These are phyloP conservation scores for Parasteatoda lunata DNA, from an alignment of 2,888 invertebrate genomes.

Conservation along the genomic window DNA sequence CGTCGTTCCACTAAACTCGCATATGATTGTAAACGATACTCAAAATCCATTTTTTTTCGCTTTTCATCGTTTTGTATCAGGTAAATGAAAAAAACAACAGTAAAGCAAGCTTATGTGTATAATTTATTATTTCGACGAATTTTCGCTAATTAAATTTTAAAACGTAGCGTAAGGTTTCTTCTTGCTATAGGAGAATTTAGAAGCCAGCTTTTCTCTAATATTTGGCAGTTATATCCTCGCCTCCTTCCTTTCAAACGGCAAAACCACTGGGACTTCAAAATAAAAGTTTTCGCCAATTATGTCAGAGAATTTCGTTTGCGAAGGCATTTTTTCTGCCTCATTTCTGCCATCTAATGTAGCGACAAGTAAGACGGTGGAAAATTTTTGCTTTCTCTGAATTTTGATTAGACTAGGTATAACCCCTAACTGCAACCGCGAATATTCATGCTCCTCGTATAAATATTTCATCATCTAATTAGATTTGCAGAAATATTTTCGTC, in stretches of 20 bases:
- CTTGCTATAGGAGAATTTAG: background rate
- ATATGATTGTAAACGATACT: background rate
- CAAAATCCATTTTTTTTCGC: background rate
- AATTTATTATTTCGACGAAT: constrained; percentile 36
- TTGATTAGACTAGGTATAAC: constrained; percentile 44
- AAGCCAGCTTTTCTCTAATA: constrained; percentile 23
- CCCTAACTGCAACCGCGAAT: constrained; percentile 49
- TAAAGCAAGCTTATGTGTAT: constrained; percentile 6
- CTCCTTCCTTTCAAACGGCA: constrained; percentile 25
- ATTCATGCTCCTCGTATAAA: constrained; percentile 57
- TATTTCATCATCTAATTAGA: constrained; percentile 63
- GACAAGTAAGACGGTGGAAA: constrained; percentile 11
- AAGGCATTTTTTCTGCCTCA: background rate
- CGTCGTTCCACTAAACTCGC: background rate
- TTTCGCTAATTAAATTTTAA: constrained; percentile 52
- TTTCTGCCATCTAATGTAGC: constrained; percentile 21
- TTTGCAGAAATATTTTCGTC: constrained; percentile 59
- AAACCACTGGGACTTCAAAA: constrained; percentile 39
- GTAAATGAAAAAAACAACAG: background rate
- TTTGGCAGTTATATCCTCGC: constrained; percentile 18
- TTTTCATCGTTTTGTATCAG: background rate
- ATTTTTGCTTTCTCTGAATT: constrained; percentile 44
- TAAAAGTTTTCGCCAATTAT: constrained; percentile 49
- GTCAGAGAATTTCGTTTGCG: constrained; percentile 16
- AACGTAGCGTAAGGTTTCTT: constrained; percentile 17